These are phyloP conservation scores for Bimastos eiseni DNA, from an alignment of 2,888 invertebrate species.

Conservation along the genomic window DNA sequence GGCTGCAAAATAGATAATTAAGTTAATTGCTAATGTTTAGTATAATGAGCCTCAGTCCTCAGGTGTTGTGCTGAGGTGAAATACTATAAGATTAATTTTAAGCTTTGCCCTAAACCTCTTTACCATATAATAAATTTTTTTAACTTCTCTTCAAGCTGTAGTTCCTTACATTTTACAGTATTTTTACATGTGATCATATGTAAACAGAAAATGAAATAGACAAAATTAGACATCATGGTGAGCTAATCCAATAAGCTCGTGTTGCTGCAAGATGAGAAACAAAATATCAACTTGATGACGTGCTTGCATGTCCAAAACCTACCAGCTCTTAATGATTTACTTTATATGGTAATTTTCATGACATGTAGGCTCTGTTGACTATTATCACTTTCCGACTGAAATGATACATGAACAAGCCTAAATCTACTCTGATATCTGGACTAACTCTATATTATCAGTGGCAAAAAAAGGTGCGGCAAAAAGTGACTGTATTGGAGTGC, in stretches of 20 bases:
- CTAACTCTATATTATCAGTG: too few species aligned
- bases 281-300: background rate
- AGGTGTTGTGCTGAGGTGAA: background rate
- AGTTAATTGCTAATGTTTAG: background rate
- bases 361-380: background rate
- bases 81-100: background rate
- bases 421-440: too few species aligned
- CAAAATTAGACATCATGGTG: too few species aligned
- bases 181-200: background rate
- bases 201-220: background rate
- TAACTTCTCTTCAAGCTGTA: too few species aligned
- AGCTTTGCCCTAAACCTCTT: background rate
- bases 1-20: background rate
- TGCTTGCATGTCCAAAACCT: background rate
- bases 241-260: background rate
- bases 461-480: too few species aligned
- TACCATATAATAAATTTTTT: background rate
- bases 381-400: background rate
- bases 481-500: too few species aligned
- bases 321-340: background rate
- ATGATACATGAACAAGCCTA: too few species aligned
- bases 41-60: background rate
- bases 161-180: background rate
- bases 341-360: too few species aligned
- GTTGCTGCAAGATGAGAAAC: background rate